Evolutionary conservation across 1,140 invertebrate species (phyloP), one percentile per base, ranked within the genome.

Genomic region (Drosophila kepulauana): DNA sequence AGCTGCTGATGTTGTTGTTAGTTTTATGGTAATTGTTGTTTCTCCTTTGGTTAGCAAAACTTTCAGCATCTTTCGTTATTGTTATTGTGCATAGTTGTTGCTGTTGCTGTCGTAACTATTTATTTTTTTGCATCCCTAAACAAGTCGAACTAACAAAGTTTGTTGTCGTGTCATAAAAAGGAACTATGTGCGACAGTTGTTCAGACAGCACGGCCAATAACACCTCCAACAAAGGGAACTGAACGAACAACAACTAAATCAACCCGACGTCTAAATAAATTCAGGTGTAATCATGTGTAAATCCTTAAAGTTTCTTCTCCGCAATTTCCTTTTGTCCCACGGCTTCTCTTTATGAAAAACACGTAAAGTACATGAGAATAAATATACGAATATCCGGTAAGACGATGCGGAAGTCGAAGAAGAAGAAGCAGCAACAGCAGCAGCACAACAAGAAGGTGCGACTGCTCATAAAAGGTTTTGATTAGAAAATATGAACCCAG

Each of bases 251-350:
- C 35, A 51, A 63, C 33, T 75, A 49, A 70, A 75, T 75, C 66
- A 75, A 58, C 58, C 66, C 72, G 15, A 75, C 35, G 58, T 63
- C 67, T 25, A 49, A n/a, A 75, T 63, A 70, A 57, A 75, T 63
- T 70, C 72, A 70, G 58, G 51, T 70, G 52, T 75, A 75, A 75
- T 75, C 72, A 75, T 75, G 66, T 70, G 72, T 51, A 75, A 75
- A 75, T 75, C 72, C 72, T 63, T 75, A 63, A 70, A 75, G 66
- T 75, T 75, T 75, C 63, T 62, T 64, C 35, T 57, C 58, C 25
- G 59, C 51, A 33, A 54, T 74, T 74, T 62, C 48, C 54, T 28
- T 13, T 35, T 51, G 58, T 45, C 51, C 62, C 8, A 20, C 52
- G 25, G 25, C 35, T n/a, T 52, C 16, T 20, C 63, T 59, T 30